Base-by-base conservation (phyloP, 2,888 invertebrate genomes). In the Spilosoma lubricipeda region DNA sequence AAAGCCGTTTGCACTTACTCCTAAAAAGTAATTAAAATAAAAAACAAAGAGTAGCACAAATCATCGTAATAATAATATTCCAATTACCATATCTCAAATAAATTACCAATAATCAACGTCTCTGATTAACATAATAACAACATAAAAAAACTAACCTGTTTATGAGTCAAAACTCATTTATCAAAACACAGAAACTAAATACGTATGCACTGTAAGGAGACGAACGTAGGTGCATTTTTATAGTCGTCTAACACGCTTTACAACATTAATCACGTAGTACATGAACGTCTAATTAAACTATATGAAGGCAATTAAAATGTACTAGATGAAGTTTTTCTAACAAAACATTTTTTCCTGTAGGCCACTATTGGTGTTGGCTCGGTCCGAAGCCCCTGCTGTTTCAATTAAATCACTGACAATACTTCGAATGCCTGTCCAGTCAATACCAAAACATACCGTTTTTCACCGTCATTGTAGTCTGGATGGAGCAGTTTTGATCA, bases 401-500 rank as follows among this genome's bases (percentile, higher is more conserved):
- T 95, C 95, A 95, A 95, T 95, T 95, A 95, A 94, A 94, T 92
- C 93, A 93, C 95, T 93, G 93, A 95, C 95, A 95, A 94, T 95
- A 93, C 93, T 93, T 93, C 87, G 90, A 93, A 95, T 94, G 90
- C 92, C 91, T 90, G 91, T 88, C 89, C 90, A 90, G 91, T 90
- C 91, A 84, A 90, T 90, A 93, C 93, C 92, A 93, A 93, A 94
- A 95, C 91, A 94, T 90, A 90, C 90, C 90, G 88, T 89, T 83
- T 88, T 90, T 82, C 83, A 87, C 80, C 84, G 77, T 87, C 84
- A 85, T 77, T 83, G 80, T 30, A 87, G 85, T 74, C 66, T 39
- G 36, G 84, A 71, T 64, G n/a, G 8, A 69, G 70, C 42, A 39
- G 75, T 90, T 82, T 93, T 93, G 93, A 89, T 93, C 85, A 77